Conservation (phyloP, 2,888 invertebrate species). For the Pristionchus arcanus region DNA sequence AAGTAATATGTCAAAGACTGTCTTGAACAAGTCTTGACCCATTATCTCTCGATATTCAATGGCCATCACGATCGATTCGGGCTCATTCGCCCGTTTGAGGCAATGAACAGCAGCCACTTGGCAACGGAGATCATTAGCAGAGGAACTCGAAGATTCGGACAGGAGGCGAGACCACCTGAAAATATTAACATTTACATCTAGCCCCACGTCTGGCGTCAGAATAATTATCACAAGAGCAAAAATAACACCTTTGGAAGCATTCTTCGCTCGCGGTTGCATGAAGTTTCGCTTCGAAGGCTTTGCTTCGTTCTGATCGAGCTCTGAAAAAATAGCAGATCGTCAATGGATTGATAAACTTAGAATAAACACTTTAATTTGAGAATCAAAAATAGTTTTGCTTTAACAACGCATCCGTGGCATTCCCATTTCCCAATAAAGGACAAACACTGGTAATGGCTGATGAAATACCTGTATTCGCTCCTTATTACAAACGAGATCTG, state of each 20-base stretch:
- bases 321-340: background rate
- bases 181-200: background rate
- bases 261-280: conserved; percentile 68
- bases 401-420: too few species aligned
- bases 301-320: conserved; percentile 47
- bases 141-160: background rate
- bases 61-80: conserved; percentile 4
- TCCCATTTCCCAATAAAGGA: background rate
- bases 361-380: too few species aligned
- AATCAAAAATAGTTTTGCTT: too few species aligned
- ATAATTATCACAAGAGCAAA: background rate
- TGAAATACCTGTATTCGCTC: conserved; percentile 48
- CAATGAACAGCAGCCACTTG: conserved; percentile 42
- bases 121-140: background rate
- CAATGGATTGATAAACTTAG: background rate
- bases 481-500: conserved; percentile 32
- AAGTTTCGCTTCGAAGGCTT: conserved; percentile 62
- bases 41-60: background rate
- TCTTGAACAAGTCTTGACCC: conserved; percentile 13
- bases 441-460: background rate
- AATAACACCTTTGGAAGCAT: conserved; percentile 60
- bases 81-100: conserved; percentile 2
- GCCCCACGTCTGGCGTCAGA: background rate
- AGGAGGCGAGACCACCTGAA: conserved; percentile 40
- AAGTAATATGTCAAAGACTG: background rate